A percentile compares a stretch with the other conserved stretches of the same genome.
phyloP scores from a whole-genome alignment of 1,140 invertebrate species.

The Aradophagus sp. region DNA sequence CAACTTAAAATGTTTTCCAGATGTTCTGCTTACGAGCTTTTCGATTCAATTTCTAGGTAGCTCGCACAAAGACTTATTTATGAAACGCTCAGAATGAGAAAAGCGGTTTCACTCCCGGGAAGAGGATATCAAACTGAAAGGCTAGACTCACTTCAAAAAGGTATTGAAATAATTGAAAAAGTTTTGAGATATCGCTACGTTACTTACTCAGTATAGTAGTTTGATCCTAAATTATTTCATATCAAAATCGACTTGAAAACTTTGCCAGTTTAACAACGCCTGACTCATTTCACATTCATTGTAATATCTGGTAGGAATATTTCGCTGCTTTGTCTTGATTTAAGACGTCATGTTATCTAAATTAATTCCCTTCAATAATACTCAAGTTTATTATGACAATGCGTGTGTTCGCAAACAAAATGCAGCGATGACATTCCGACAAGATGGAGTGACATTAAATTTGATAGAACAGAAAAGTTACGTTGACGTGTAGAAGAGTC shows the following conservation, averaged over 20 bases:
- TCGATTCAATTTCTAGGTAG: constrained; percentile 64
- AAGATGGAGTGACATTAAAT: constrained; percentile 23
- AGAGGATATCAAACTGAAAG: constrained; percentile 50
- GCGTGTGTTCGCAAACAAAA: neutral
- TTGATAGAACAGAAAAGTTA: constrained; percentile 14
- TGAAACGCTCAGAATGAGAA: constrained; percentile 59
- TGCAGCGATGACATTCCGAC: constrained; percentile 2
- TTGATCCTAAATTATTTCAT: constrained; percentile 40
- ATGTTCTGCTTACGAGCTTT: constrained; percentile 62
- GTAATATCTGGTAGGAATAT: too few species aligned
- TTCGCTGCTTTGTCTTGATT: too few species aligned
- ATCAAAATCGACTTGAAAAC: constrained; percentile 17
- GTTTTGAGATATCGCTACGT: constrained; percentile 62
- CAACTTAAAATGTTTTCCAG: constrained; percentile 58
- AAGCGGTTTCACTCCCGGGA: constrained; percentile 42
- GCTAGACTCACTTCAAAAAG: constrained; percentile 50
- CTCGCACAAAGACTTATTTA: constrained; percentile 65
- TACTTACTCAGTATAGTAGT: constrained; percentile 48
- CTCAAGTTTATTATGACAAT: constrained; percentile 2
- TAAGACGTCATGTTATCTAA: too few species aligned
- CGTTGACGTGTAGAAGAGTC: constrained; percentile 1
- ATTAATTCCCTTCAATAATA: too few species aligned
- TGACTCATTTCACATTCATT: too few species aligned
- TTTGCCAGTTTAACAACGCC: constrained; percentile 4
- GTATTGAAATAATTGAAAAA: constrained; percentile 69